phyloP scores from a whole-genome alignment of 2,888 invertebrate species.

The Drosophila gaucha region DNA sequence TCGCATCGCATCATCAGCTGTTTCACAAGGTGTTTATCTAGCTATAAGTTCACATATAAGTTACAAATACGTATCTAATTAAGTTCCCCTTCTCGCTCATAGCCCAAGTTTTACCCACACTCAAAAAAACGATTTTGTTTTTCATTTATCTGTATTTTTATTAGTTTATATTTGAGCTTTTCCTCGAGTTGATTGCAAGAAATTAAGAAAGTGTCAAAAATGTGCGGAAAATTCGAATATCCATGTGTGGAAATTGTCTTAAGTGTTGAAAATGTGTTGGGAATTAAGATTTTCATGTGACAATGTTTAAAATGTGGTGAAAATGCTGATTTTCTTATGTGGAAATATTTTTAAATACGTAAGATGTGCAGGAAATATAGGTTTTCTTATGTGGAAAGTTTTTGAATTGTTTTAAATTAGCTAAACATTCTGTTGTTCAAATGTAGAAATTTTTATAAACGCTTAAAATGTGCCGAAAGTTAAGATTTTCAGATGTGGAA shows the following conservation, averaged over 20 bases:
- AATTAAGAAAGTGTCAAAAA: neutral
- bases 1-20: slow-evolving; percentile 33
- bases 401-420: too few relatives aligned
- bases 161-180: slow-evolving; percentile 19
- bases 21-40: slow-evolving; percentile 55
- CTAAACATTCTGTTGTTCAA: too few relatives aligned
- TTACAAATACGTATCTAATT: neutral
- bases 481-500: too few relatives aligned
- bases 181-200: neutral
- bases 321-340: too few relatives aligned
- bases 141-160: neutral
- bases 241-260: too few relatives aligned
- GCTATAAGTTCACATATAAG: slow-evolving; percentile 17
- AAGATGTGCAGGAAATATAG: too few relatives aligned
- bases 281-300: too few relatives aligned
- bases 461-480: too few relatives aligned
- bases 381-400: too few relatives aligned
- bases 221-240: neutral
- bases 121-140: neutral
- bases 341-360: neutral
- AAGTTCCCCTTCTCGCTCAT: neutral
- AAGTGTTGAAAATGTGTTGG: neutral
- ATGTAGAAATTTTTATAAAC: too few relatives aligned
- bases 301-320: neutral
- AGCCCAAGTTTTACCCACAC: neutral